Evolutionary conservation across 2,888 invertebrate genomes (phyloP).

Genomic region (Brenthis daphne): DNA sequence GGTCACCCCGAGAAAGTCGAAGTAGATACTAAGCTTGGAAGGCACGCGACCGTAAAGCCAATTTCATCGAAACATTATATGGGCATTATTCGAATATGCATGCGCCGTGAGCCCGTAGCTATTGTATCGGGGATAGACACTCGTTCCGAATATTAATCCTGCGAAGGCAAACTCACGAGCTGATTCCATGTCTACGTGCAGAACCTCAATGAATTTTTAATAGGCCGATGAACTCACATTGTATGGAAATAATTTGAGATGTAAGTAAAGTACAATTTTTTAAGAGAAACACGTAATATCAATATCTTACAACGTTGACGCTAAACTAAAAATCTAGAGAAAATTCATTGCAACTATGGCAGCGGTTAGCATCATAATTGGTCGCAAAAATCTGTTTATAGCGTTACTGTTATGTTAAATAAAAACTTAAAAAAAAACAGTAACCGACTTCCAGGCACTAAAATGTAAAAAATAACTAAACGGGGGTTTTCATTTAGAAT

Average conservation of each 20-base stretch:
- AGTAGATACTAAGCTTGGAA: constrained; percentile 64
- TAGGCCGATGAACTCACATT: constrained; percentile 68
- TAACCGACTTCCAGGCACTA: too few relatives aligned
- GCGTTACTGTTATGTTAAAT: constrained; percentile 4
- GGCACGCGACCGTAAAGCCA: constrained; percentile 68
- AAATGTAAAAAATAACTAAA: too few relatives aligned
- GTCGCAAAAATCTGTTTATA: constrained; percentile 16
- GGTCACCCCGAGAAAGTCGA: constrained; percentile 61
- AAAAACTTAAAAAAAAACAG: too few relatives aligned
- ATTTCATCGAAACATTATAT: constrained; percentile 79
- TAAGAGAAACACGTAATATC: constrained; percentile 14
- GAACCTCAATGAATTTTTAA: constrained; percentile 55
- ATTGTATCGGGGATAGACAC: constrained; percentile 70
- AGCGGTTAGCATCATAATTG: constrained; percentile 28
- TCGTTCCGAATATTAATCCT: constrained; percentile 78
- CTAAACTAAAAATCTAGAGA: constrained; percentile 1
- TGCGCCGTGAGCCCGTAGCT: constrained; percentile 70
- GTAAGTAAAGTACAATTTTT: constrained; percentile 24
- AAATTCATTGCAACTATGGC: constrained; percentile 32
- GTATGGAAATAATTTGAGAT: constrained; percentile 47
- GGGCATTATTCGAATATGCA: constrained; percentile 80
- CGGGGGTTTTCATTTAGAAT: too few relatives aligned
- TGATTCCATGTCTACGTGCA: constrained; percentile 53
- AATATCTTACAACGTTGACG: constrained; percentile 2
- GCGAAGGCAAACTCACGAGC: constrained; percentile 59